phyloP scores from a whole-genome alignment of 2,113 vertebrate genomes.

The Stomatorhinus ivindoensis region DNA sequence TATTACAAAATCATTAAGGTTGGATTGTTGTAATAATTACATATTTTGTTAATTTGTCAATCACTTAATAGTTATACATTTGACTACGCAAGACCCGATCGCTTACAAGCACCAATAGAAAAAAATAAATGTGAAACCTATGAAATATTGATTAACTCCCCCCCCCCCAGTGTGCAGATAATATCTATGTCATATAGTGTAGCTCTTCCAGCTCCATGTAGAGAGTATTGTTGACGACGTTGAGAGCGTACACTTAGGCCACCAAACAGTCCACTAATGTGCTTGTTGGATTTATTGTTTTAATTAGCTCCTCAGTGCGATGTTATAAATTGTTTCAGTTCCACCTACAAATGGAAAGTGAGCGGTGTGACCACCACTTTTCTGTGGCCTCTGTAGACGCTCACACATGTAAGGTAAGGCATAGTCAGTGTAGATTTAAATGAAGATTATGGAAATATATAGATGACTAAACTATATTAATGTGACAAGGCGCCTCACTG shows the following conservation, averaged over 20 bases:
- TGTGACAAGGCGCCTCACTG: no score
- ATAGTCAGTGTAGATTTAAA: neutral
- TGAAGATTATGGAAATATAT: neutral
- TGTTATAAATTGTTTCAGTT: conserved; percentile 84
- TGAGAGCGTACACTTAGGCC: neutral
- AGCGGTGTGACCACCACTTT: neutral
- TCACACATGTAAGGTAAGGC: neutral
- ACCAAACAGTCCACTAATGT: conserved; percentile 67
- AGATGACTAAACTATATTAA: neutral
- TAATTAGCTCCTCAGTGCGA: conserved; percentile 81
- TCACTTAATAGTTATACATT: neutral
- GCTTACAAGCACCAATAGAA: neutral
- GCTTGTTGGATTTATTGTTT: conserved; percentile 86
- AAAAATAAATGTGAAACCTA: neutral
- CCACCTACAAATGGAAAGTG: neutral
- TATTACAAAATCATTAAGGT: neutral
- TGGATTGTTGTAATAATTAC: neutral
- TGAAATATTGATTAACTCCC: neutral
- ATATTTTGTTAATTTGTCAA: neutral
- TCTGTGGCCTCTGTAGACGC: neutral
- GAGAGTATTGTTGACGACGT: neutral
- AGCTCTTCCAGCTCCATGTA: neutral
- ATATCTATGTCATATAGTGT: neutral
- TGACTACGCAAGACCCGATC: neutral
- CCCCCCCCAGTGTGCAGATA: neutral